A percentile compares a stretch with the other conserved stretches of the same genome.
These are phyloP conservation scores for Neopelma chrysocephalum DNA, from an alignment of 2,797 vertebrate genomes.

Conservation along the genomic window DNA sequence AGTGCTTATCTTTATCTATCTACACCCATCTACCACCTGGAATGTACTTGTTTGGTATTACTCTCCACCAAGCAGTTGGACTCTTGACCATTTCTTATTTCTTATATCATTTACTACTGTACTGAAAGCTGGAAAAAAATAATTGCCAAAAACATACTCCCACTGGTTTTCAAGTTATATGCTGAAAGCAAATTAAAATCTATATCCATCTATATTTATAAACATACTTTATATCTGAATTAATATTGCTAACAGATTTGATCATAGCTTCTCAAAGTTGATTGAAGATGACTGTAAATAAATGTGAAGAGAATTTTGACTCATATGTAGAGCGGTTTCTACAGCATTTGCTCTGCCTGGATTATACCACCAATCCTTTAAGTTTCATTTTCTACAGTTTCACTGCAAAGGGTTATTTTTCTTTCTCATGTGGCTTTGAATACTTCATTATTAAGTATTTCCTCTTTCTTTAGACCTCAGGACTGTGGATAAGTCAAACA, in stretches of 20 bases:
- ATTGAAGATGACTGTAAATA: not conserved
- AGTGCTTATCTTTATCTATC: not conserved
- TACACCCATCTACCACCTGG: not conserved
- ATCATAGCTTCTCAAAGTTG: not conserved
- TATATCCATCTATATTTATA: not conserved
- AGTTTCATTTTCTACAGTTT: not conserved
- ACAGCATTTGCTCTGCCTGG: not conserved
- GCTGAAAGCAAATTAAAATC: not conserved
- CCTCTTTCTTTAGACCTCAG: not conserved
- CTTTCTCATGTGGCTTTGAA: not conserved
- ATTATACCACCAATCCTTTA: not conserved
- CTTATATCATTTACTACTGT: not conserved
- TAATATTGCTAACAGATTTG: not conserved
- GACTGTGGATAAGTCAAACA: not conserved
- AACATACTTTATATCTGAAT: not conserved
- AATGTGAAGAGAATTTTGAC: not conserved
- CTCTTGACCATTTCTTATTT: not conserved
- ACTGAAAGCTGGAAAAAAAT: not conserved
- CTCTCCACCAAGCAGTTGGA: not conserved
- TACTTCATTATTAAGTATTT: not conserved
- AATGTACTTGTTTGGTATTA: not conserved
- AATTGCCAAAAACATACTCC: not conserved
- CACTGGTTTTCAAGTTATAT: not conserved
- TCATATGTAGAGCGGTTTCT: not conserved
- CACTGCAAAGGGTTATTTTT: not conserved